Evolutionary conservation across 2,888 invertebrate species (phyloP).

Genomic region (Gymnosoma rotundatum): DNA sequence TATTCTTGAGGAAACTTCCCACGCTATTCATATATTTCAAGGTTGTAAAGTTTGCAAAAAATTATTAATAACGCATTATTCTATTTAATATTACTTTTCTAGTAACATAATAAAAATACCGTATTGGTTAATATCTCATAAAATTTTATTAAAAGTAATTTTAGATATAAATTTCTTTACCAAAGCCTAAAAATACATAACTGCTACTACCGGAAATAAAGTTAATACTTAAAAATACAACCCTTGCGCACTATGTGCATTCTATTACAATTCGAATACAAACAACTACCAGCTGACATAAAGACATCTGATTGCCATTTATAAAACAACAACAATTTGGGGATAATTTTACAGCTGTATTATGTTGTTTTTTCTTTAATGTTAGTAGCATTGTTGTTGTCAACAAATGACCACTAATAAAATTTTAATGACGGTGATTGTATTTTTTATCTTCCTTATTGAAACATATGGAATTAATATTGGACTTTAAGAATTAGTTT

Average conservation of each 20-base stretch:
- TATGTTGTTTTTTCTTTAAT: constrained; percentile 45
- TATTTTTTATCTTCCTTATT: constrained; percentile 19
- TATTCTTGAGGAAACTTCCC: constrained; percentile 6
- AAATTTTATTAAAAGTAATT: background rate
- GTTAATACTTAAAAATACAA: constrained; percentile 4
- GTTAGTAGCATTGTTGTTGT: constrained; percentile 13
- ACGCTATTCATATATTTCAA: background rate
- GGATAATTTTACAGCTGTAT: constrained; percentile 21
- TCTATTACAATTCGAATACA: constrained; percentile 66
- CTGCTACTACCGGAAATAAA: constrained; percentile 50
- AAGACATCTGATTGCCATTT: constrained; percentile 40
- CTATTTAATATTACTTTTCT: background rate
- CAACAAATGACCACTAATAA: constrained; percentile 35
- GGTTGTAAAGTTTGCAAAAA: constrained; percentile 6
- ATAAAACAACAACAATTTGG: constrained; percentile 2
- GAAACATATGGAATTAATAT: constrained; percentile 47
- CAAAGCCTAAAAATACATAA: constrained; percentile 1
- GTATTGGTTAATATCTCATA: background rate
- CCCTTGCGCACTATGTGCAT: background rate
- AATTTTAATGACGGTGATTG: constrained; percentile 44
- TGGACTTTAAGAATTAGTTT: background rate
- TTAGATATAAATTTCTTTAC: background rate
- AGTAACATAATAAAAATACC: background rate
- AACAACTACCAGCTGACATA: background rate
- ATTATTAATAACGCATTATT: background rate